A percentile compares a stretch with the other conserved stretches of the same genome.
Conservation (phyloP, 2,113 vertebrate species). For the Eonycteris spelaea region DNA sequence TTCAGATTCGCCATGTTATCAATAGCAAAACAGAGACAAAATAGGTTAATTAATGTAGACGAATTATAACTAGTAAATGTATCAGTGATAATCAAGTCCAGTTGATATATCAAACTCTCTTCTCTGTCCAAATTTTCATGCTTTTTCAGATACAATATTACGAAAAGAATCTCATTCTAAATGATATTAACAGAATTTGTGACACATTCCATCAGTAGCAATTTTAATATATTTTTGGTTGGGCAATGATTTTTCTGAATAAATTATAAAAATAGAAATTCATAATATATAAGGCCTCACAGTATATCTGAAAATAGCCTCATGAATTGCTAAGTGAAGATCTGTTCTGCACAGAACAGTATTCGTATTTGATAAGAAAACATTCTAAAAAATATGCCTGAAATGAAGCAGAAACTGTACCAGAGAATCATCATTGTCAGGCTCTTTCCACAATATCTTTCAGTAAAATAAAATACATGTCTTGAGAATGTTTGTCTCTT, state of each 20-base stretch:
- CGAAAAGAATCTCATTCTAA: no score
- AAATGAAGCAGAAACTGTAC: not conserved
- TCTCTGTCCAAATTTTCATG: no score
- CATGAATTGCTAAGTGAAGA: not conserved
- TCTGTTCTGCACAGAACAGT: not conserved
- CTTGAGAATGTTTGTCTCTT: not conserved
- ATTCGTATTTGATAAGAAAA: not conserved
- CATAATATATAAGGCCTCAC: not conserved
- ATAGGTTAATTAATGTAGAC: no score
- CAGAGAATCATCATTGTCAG: not conserved
- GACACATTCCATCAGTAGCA: no score
- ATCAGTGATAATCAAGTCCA: no score
- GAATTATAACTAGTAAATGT: no score
- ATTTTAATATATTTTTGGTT: no score
- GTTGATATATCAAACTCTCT: no score
- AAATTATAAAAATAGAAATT: not conserved
- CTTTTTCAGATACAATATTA: no score
- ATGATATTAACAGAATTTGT: no score
- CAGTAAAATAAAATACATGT: not conserved
- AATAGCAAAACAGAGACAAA: no score
- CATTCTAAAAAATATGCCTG: not conserved
- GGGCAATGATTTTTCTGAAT: not conserved
- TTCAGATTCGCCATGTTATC: no score
- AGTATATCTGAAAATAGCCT: not conserved
- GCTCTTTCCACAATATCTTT: not conserved